Percentiles rank a stretch among this genome's conserved stretches.
These are phyloP conservation scores for Cryptops parisi DNA, from an alignment of 2,888 invertebrate genomes.

Conservation along the genomic window DNA sequence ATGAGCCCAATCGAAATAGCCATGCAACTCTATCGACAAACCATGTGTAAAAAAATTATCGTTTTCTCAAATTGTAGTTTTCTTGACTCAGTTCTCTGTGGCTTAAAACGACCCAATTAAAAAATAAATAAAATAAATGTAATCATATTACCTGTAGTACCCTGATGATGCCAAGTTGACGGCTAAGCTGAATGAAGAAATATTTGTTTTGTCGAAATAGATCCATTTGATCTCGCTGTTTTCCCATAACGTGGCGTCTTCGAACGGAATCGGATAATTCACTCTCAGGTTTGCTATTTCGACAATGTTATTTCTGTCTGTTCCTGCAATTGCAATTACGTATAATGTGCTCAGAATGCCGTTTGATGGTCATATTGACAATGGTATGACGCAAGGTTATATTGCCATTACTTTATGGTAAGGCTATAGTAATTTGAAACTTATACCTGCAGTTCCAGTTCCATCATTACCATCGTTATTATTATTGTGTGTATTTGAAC, in stretches of 20 bases:
- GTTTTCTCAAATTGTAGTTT: not conserved
- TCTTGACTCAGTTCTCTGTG: too few species aligned
- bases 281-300: not conserved
- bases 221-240: constrained; percentile 2
- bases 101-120: not conserved
- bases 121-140: not conserved
- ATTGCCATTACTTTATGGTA: too few species aligned
- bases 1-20: too few species aligned
- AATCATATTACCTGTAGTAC: constrained; percentile 10
- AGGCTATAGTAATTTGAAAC: too few species aligned
- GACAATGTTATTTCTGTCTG: constrained; percentile 6
- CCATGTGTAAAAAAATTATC: not conserved
- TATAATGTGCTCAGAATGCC: too few species aligned
- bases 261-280: constrained; percentile 1
- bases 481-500: constrained; percentile 9
- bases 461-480: not conserved
- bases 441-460: constrained; percentile 3
- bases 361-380: too few species aligned
- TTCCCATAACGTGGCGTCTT: not conserved
- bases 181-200: not conserved
- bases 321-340: too few species aligned
- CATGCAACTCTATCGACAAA: too few species aligned
- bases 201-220: constrained; percentile 4
- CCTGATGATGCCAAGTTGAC: constrained; percentile 9
- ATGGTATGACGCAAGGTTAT: too few species aligned